phyloP scores from a whole-genome alignment of 2,888 invertebrate species.

The Asteroscopus sphinx region DNA sequence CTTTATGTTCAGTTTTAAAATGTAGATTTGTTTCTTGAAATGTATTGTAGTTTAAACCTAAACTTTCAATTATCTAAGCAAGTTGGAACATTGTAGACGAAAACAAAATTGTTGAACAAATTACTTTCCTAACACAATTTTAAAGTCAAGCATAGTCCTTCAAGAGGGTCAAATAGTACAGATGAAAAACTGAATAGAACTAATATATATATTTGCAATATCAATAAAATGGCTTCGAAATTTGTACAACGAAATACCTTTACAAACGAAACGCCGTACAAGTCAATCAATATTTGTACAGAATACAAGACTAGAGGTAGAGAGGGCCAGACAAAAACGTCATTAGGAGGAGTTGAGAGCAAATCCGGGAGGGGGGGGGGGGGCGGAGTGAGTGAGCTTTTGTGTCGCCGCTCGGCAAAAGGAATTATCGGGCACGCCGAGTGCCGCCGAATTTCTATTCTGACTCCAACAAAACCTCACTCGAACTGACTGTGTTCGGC shows the following conservation, averaged over 20 bases:
- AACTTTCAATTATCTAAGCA: constrained; percentile 30
- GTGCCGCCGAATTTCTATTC: constrained; percentile 63
- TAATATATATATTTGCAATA: constrained; percentile 26
- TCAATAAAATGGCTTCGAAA: constrained; percentile 21
- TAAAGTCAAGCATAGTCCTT: constrained; percentile 35
- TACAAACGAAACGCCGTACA: constrained; percentile 54
- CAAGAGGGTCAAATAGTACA: constrained; percentile 34
- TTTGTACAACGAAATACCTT: constrained; percentile 45
- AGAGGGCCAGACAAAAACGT: constrained; percentile 73
- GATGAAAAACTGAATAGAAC: constrained; percentile 39
- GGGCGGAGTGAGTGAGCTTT: constrained; percentile 60
- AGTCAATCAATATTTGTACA: constrained; percentile 70
- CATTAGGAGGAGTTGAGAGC: constrained; percentile 67
- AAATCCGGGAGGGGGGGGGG: constrained; percentile 66
- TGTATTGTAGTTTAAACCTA: constrained; percentile 2
- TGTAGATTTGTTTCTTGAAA: constrained; percentile 17
- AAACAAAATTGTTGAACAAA: constrained; percentile 47
- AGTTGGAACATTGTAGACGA: constrained; percentile 35
- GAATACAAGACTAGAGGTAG: constrained; percentile 58
- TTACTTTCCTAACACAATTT: constrained; percentile 49
- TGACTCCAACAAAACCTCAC: constrained; percentile 58
- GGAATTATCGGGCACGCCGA: constrained; percentile 68
- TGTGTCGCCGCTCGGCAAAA: constrained; percentile 61
- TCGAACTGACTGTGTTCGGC: constrained; percentile 52
- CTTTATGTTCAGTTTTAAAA: constrained; percentile 14